Percentiles rank a stretch among this genome's conserved stretches.
Conservation (phyloP, 2,797 vertebrate genomes). For the Protonibea diacanthus region DNA sequence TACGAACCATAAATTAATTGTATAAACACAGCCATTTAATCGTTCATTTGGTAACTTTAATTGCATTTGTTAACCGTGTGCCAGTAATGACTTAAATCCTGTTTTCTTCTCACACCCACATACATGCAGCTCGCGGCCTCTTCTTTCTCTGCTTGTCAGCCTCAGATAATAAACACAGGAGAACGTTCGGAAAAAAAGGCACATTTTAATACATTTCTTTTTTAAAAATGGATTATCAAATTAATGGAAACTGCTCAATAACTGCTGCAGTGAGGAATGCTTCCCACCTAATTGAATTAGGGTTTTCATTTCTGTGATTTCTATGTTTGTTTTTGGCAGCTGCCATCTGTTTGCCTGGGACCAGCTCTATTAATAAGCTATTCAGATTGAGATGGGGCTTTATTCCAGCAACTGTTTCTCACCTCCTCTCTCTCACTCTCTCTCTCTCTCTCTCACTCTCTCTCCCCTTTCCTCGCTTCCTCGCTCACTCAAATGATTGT, state of each 20-base stretch:
- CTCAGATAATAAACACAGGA: conserved; percentile 69
- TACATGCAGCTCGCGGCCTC: conserved; percentile 52
- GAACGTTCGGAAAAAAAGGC: conserved; percentile 57
- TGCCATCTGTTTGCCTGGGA: conserved; percentile 85
- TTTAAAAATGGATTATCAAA: conserved; percentile 82
- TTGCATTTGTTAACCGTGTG: conserved; percentile 74
- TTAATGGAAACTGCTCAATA: conserved; percentile 84
- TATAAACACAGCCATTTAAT: conserved; percentile 45
- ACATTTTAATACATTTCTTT: conserved; percentile 67
- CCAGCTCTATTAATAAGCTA: conserved; percentile 85
- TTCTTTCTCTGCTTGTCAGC: conserved; percentile 57
- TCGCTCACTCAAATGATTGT: conserved; percentile 79
- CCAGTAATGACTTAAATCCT: conserved; percentile 72
- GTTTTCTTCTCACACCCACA: conserved; percentile 73
- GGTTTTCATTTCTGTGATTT: conserved; percentile 81
- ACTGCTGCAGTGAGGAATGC: conserved; percentile 76
- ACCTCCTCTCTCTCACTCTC: conserved; percentile 70
- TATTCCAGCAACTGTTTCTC: conserved; percentile 81
- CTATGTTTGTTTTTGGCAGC: conserved; percentile 84
- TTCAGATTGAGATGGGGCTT: conserved; percentile 82
- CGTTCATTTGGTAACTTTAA: conserved; percentile 65
- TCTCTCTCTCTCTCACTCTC: conserved; percentile 43
- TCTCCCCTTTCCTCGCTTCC: conserved; percentile 55
- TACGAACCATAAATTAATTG: conserved; percentile 46
- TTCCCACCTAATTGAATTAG: conserved; percentile 84